Conservation (phyloP, 2,113 vertebrate genomes). For the Boleophthalmus pectinirostris region DNA sequence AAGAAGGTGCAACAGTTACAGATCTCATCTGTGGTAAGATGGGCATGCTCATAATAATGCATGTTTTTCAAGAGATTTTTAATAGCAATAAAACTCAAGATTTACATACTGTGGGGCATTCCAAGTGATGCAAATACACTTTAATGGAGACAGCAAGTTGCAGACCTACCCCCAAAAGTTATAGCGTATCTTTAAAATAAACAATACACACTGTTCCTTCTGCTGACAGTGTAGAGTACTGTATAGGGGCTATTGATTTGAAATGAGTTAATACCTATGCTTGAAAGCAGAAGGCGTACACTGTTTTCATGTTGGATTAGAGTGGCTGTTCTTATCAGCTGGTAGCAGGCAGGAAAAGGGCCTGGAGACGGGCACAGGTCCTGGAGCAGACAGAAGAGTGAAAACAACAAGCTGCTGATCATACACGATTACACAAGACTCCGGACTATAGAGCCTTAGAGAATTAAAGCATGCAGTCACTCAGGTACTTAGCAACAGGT, state of each 20-base stretch:
- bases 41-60: no score
- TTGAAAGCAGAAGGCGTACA: slow-evolving; percentile 25
- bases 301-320: slow-evolving; percentile 56
- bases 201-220: background rate
- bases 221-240: background rate
- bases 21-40: no score
- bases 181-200: no score
- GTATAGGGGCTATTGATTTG: slow-evolving; percentile 61
- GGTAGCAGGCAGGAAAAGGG: slow-evolving; percentile 64
- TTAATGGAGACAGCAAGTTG: no score
- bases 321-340: slow-evolving; percentile 63
- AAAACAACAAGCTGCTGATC: slow-evolving; percentile 58
- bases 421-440: slow-evolving; percentile 45
- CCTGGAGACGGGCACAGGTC: slow-evolving; percentile 38
- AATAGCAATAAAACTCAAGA: no score
- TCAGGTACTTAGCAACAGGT: background rate
- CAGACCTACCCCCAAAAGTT: no score
- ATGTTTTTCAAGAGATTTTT: no score
- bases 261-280: slow-evolving; percentile 65
- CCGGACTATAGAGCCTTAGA: slow-evolving; percentile 1
- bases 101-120: no score
- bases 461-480: background rate
- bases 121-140: no score
- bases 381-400: slow-evolving; percentile 40
- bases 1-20: no score